Evolutionary conservation across 2,888 invertebrate genomes (phyloP).

Genomic region (Drosophila gaucha): DNA sequence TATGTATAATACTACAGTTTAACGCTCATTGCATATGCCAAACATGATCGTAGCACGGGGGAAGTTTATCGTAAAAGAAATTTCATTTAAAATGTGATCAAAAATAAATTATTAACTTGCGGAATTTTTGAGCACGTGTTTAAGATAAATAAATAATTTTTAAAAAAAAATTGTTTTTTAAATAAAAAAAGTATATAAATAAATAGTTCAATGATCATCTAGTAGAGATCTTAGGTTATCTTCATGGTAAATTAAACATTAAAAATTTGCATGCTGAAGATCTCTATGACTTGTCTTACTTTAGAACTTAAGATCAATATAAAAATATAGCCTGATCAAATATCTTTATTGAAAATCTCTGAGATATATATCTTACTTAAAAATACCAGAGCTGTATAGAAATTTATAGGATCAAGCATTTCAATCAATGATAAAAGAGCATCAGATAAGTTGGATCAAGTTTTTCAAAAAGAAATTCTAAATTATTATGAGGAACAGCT

Average conservation of each 20-base stretch:
- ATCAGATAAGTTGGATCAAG: no score
- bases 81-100: conserved; percentile 26
- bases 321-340: no score
- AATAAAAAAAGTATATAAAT: no score
- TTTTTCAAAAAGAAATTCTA: no score
- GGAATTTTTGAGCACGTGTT: conserved; percentile 24
- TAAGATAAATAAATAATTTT: neutral
- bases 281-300: neutral
- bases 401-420: neutral
- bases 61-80: conserved; percentile 21
- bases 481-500: no score
- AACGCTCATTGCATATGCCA: conserved; percentile 25
- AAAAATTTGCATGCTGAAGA: neutral
- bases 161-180: no score
- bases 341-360: neutral
- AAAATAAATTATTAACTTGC: conserved; percentile 11
- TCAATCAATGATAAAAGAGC: neutral
- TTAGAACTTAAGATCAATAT: neutral
- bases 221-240: neutral
- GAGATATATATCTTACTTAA: neutral
- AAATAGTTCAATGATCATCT: neutral
- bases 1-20: no score
- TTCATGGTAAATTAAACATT: neutral
- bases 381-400: neutral
- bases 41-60: conserved; percentile 19